Base-by-base conservation (phyloP, 2,888 invertebrate genomes). In the Mimas tiliae region DNA sequence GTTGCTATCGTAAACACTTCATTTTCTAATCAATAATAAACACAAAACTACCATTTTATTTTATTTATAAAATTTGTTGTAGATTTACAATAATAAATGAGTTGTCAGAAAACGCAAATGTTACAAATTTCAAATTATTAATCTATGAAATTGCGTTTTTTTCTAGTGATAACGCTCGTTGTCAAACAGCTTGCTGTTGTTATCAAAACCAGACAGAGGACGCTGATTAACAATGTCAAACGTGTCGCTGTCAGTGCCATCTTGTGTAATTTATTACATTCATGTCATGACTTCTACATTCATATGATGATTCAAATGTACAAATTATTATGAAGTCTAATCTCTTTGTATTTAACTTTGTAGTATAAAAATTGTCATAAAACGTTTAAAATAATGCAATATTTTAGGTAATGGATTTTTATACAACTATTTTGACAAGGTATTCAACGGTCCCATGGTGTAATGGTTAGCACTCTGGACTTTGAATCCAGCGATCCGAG, bases 401-500 rank as follows among this genome's bases (percentile, higher is more conserved):
- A 38, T 38, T 6, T 38, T 9, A n/a, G 0, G 16, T 48, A 27
- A 14, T 12, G 2, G 0, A 48, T 27, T 63, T 62, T 3, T 47
- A 63, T 47, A 47, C 1, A 14, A 19, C 14, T 63, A 45, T 63
- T 48, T 47, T 47, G 12, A 0, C 0, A 0, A 0, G 0, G 0
- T 0, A 0, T 0, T 63, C 79, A 72, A 69, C 78, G 94, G 94
- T 94, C 93, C 94, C 94, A 94, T 94, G 94, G 94, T 94, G 94
- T 94, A 94, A 94, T 94, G 94, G 94, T 94, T 93, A 94, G 94
- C 94, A 94, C 94, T 94, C 94, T 94, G 94, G 94, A 94, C 94
- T 94, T 94, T 94, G 93, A 93, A 92, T 92, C 91, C 91, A 92
- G 91, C 91, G 91, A 92, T 92, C 91, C 91, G 91, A 92, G 91